Evolutionary conservation across 2,113 vertebrate genomes (phyloP).

Genomic region (Eubucco bourcierii): DNA sequence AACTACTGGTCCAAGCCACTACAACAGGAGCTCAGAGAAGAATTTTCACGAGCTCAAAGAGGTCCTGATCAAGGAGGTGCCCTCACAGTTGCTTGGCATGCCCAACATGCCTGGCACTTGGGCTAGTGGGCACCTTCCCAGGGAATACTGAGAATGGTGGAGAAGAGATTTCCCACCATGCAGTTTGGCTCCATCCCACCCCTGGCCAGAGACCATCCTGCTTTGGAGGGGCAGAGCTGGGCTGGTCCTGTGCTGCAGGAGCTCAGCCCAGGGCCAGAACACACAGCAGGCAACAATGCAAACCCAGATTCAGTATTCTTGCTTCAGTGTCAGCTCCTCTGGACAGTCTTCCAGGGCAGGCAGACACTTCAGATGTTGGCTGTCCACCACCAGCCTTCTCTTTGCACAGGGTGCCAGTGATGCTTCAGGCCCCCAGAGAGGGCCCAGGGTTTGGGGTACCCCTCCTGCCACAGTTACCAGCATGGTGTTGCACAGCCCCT

Average conservation of each 20-base stretch:
- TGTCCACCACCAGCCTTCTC: background rate
- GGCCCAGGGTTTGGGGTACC: background rate
- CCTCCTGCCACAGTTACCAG: background rate
- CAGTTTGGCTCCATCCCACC: background rate
- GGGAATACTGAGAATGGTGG: background rate
- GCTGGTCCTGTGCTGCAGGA: background rate
- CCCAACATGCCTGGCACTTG: background rate
- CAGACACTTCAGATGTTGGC: background rate
- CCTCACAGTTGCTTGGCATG: background rate
- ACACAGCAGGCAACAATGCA: background rate
- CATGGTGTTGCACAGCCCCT: fast-evolving
- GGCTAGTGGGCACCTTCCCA: background rate
- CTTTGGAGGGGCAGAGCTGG: background rate
- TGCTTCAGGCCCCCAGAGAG: background rate
- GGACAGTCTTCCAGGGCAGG: background rate
- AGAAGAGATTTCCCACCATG: background rate
- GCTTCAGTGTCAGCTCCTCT: background rate
- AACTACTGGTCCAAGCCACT: background rate
- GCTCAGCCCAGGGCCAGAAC: background rate
- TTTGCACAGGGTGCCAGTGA: background rate
- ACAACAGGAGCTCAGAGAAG: background rate
- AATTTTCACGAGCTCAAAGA: background rate
- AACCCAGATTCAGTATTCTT: background rate
- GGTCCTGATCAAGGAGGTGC: background rate
- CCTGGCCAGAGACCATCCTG: background rate